These are phyloP conservation scores for Copidosoma aretas DNA, from an alignment of 2,888 invertebrate species.

Conservation along the genomic window DNA sequence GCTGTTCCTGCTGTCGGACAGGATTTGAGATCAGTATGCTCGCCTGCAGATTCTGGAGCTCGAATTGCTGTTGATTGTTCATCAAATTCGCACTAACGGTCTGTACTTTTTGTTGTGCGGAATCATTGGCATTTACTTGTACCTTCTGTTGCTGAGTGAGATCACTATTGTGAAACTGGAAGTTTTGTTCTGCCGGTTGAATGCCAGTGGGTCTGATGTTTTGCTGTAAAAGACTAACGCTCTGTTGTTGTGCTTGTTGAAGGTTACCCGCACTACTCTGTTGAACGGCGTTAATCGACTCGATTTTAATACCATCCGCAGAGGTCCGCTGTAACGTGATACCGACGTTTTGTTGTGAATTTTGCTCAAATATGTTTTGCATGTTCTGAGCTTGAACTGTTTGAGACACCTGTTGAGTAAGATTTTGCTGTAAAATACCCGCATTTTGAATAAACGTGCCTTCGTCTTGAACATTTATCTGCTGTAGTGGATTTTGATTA, in stretches of 20 bases:
- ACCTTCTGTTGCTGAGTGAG: conserved; percentile 47
- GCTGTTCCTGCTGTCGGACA: conserved; percentile 30
- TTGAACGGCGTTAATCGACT: conserved; percentile 46
- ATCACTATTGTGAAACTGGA: conserved; percentile 50
- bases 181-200: conserved; percentile 48
- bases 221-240: conserved; percentile 54
- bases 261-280: conserved; percentile 48
- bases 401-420: conserved; percentile 53
- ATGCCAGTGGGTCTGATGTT: conserved; percentile 45
- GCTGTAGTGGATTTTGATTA: conserved; percentile 49
- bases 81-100: conserved; percentile 33
- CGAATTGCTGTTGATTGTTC: conserved; percentile 45
- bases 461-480: conserved; percentile 49
- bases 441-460: conserved; percentile 45
- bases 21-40: conserved; percentile 57
- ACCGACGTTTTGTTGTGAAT: conserved; percentile 51
- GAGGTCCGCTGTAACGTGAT: conserved; percentile 34
- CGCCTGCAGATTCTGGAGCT: conserved; percentile 50
- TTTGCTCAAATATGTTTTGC: conserved; percentile 58
- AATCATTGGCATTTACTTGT: conserved; percentile 32
- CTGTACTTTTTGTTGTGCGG: conserved; percentile 42
- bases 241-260: conserved; percentile 53
- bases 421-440: conserved; percentile 56
- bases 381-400: conserved; percentile 57
- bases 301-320: conserved; percentile 44